Conservation (phyloP, 2,113 vertebrate species). For the Saguinus imperator region DNA sequence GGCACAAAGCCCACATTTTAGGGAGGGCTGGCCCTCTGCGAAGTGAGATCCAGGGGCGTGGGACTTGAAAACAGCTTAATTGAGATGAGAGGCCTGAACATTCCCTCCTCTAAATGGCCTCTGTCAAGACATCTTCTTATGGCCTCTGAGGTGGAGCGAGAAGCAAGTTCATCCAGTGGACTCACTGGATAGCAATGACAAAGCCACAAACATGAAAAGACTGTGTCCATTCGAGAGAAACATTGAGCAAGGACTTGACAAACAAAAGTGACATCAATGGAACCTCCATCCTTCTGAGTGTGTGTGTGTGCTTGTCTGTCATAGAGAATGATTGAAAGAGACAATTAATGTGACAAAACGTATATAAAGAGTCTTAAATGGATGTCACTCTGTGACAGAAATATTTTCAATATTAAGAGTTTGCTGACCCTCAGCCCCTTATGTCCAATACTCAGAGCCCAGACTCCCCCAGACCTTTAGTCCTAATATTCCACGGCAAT, state of each 20-base stretch:
- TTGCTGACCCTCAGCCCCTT: neutral
- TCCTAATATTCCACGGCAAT: neutral
- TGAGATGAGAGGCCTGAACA: too few species aligned
- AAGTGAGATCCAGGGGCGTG: neutral
- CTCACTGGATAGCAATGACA: neutral
- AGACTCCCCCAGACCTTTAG: neutral
- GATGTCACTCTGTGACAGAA: neutral
- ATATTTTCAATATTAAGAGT: neutral
- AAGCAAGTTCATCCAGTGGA: neutral
- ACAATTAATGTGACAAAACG: neutral
- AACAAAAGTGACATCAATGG: neutral
- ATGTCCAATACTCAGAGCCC: rapidly evolving
- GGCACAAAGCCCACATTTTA: neutral
- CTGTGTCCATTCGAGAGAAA: neutral
- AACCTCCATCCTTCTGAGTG: neutral
- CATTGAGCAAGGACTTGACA: neutral
- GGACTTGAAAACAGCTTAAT: neutral
- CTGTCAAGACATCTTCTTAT: neutral
- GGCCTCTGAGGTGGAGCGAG: neutral
- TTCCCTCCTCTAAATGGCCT: neutral
- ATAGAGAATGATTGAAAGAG: neutral
- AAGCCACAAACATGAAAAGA: neutral
- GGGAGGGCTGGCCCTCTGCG: neutral
- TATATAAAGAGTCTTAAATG: neutral
- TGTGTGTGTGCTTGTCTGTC: neutral